Conservation (phyloP, 2,797 vertebrate genomes). For the Sebastes ruberrimus region DNA sequence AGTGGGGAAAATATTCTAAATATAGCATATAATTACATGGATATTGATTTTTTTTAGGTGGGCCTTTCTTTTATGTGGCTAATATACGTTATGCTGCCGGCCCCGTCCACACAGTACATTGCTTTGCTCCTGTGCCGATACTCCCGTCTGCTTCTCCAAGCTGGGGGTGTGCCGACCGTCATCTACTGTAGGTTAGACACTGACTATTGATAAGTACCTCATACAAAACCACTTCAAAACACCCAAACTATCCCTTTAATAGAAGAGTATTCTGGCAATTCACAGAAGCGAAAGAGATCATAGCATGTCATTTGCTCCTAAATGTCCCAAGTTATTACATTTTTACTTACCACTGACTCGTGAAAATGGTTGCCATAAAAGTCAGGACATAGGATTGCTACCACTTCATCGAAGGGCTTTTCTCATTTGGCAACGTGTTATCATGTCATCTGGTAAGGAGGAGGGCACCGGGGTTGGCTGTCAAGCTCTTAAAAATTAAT, state of each 20-base stretch:
- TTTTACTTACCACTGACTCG: neutral
- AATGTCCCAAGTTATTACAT: neutral
- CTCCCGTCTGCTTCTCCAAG: no score
- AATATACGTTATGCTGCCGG: no score
- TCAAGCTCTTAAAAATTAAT: constrained; percentile 35
- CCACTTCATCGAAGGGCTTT: neutral
- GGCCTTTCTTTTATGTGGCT: no score
- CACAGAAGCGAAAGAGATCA: neutral
- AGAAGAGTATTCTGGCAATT: neutral
- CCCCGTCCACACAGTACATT: no score
- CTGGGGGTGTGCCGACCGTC: no score
- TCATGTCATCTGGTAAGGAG: neutral
- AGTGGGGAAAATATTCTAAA: no score
- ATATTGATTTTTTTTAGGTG: no score
- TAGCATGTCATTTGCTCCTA: neutral
- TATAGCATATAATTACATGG: no score
- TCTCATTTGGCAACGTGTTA: neutral
- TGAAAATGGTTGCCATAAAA: neutral
- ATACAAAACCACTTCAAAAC: no score
- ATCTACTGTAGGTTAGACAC: no score
- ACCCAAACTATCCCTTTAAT: neutral
- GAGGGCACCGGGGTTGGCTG: neutral
- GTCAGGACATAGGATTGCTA: neutral
- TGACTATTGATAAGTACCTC: no score
- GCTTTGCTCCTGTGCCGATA: no score